A percentile compares a stretch with the other conserved stretches of the same genome.
Conservation (phyloP, 1,140 invertebrate genomes). For the Drosophila insularis region DNA sequence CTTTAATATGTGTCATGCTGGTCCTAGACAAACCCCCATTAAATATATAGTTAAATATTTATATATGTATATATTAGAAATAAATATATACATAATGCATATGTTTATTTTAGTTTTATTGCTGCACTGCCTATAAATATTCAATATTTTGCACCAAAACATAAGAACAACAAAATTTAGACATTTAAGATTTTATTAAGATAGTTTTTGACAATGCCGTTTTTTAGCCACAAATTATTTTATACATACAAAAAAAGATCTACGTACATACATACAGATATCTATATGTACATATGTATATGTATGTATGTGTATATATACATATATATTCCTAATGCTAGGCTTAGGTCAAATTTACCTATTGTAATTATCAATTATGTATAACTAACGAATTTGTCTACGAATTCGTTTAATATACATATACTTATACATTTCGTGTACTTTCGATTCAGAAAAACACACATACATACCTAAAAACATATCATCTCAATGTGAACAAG, state of each 20-base stretch:
- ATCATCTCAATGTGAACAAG: slow-evolving; percentile 59
- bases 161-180: slow-evolving; percentile 22
- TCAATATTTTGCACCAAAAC: slow-evolving; percentile 14
- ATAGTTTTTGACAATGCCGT: slow-evolving; percentile 54
- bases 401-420: neutral
- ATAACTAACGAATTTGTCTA: neutral
- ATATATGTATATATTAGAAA: neutral
- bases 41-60: slow-evolving; percentile 12
- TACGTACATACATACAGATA: neutral
- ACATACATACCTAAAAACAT: slow-evolving; percentile 31
- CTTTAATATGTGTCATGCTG: slow-evolving; percentile 27
- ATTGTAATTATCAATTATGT: neutral
- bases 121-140: slow-evolving; percentile 41
- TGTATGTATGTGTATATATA: slow-evolving; percentile 1
- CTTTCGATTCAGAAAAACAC: slow-evolving; percentile 43
- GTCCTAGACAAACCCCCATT: slow-evolving; percentile 53
- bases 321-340: slow-evolving; percentile 5
- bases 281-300: slow-evolving; percentile 3
- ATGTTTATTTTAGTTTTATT: slow-evolving; percentile 35
- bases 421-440: slow-evolving; percentile 36
- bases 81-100: slow-evolving; percentile 7
- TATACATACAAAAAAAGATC: slow-evolving; percentile 1
- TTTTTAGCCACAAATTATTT: slow-evolving; percentile 72
- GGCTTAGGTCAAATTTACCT: neutral
- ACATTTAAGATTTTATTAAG: slow-evolving; percentile 63